phyloP scores from a whole-genome alignment of 2,797 vertebrate species.

The Synaphobranchus kaupii region DNA sequence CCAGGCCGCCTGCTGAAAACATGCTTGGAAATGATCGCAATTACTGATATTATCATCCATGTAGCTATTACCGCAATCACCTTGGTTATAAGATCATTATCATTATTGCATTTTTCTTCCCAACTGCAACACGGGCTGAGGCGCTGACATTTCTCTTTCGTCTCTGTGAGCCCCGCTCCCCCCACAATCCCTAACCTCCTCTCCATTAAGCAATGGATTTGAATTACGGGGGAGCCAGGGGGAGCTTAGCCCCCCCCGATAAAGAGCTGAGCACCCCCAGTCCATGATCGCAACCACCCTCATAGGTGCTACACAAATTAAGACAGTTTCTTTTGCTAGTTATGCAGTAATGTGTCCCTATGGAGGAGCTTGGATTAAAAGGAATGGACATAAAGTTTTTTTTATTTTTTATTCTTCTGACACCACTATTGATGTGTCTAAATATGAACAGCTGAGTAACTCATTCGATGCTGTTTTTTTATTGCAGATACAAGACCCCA shows the following conservation, averaged over 20 bases:
- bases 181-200: neutral
- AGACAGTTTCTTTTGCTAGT: neutral
- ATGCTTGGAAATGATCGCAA: neutral
- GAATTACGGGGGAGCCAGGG: too few relatives aligned
- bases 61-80: neutral
- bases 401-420: neutral
- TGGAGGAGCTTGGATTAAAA: neutral
- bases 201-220: neutral
- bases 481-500: neutral
- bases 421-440: neutral
- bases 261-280: too few relatives aligned
- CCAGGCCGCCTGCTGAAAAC: constrained; percentile 2
- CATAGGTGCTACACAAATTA: neutral
- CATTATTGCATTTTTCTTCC: neutral
- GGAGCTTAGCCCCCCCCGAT: too few relatives aligned
- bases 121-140: neutral
- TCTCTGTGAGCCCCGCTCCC: neutral
- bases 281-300: too few relatives aligned
- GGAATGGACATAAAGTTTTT: neutral
- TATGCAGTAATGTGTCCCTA: neutral
- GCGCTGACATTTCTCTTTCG: neutral
- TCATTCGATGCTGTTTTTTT: neutral
- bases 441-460: neutral
- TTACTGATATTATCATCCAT: constrained; percentile 18
- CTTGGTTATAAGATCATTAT: neutral